Conservation (phyloP, 2,113 vertebrate species). For the Crotalus tigris region DNA sequence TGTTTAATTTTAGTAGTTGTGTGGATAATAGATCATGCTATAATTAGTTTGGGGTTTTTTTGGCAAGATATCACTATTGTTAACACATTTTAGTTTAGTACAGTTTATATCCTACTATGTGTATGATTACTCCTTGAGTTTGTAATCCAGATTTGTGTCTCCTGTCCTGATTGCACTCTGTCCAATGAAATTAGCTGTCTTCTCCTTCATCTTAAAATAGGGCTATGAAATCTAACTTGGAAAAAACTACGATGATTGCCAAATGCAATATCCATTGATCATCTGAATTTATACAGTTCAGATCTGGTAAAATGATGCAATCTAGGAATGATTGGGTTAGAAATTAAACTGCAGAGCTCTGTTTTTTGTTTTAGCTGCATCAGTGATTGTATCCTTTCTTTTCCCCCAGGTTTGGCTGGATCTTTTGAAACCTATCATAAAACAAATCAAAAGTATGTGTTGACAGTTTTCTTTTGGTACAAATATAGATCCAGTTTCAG, state of each 20-base stretch:
- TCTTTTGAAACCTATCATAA: slow-evolving; percentile 92
- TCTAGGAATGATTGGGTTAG: neutral
- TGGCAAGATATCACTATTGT: neutral
- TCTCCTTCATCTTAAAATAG: neutral
- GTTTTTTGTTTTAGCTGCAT: neutral
- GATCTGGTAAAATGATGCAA: neutral
- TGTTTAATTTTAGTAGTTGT: neutral
- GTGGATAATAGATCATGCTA: neutral
- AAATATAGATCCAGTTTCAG: neutral
- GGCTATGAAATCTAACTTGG: neutral
- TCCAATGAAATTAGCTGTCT: neutral
- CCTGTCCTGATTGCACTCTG: neutral
- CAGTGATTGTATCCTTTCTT: slow-evolving; percentile 8
- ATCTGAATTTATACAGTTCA: neutral
- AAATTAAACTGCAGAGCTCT: neutral
- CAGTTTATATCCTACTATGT: neutral
- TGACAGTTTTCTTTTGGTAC: neutral
- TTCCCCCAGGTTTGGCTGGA: slow-evolving; percentile 91
- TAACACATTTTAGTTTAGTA: neutral
- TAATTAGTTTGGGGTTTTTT: neutral
- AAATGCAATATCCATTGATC: neutral
- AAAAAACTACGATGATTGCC: neutral
- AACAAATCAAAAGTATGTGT: slow-evolving; percentile 94
- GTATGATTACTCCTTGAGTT: neutral
- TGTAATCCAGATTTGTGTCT: neutral